A percentile compares a stretch with the other conserved stretches of the same genome.
Evolutionary conservation across 1,140 invertebrate species (phyloP).

Genomic region (Tribolium madens): DNA sequence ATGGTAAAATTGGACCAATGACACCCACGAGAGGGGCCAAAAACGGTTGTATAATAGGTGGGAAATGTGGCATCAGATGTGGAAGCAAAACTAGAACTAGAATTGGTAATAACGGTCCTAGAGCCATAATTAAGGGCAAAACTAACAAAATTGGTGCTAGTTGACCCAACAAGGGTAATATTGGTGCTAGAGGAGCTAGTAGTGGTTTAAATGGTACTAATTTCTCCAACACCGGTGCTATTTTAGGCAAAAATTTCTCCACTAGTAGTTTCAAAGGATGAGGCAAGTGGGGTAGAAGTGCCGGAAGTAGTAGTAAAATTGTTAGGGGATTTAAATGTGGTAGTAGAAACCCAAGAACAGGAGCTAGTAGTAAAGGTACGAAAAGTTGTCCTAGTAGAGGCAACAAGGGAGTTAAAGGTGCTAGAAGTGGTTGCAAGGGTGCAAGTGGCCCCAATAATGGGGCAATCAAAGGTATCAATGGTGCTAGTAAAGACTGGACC

Average conservation of each 20-base stretch:
- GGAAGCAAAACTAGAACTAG: neutral
- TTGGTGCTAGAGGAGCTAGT: neutral
- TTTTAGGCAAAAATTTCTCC: neutral
- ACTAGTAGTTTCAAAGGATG: neutral
- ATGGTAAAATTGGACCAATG: neutral
- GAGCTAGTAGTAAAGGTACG: neutral
- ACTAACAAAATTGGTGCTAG: neutral
- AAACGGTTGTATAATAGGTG: neutral
- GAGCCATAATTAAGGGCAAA: neutral
- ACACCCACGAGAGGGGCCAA: neutral
- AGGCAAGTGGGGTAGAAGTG: neutral
- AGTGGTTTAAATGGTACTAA: neutral
- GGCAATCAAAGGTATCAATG: neutral
- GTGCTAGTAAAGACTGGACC: neutral
- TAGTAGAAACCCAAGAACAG: neutral
- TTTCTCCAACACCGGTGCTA: neutral
- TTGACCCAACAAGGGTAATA: neutral
- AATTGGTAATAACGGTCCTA: neutral
- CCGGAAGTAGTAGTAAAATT: neutral
- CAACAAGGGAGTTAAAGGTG: neutral
- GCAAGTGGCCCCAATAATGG: neutral
- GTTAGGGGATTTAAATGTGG: neutral
- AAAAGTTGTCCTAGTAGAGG: conserved; percentile 1
- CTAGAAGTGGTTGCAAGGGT: neutral
- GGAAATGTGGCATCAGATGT: neutral